A percentile compares a stretch with the other conserved stretches of the same genome.
These are phyloP conservation scores for Manis javanica DNA, from an alignment of 2,797 vertebrate species.

Conservation along the genomic window DNA sequence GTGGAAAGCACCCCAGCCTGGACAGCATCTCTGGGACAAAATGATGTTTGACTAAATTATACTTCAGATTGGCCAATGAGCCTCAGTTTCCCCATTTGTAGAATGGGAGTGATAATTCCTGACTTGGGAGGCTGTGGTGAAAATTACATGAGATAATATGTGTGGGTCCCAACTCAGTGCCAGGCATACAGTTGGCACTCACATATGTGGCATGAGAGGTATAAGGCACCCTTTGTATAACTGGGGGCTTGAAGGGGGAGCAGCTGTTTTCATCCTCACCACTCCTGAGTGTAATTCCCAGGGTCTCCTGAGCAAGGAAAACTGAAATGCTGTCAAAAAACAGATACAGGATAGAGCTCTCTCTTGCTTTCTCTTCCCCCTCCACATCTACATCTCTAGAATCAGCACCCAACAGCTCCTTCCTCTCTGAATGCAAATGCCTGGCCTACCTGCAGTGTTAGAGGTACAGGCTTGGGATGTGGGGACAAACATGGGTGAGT, in stretches of 20 bases:
- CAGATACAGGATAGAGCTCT: not conserved
- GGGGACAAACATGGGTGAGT: not conserved
- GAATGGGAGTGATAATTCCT: not conserved
- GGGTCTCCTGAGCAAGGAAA: not conserved
- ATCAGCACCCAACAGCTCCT: not conserved
- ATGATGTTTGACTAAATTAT: not conserved
- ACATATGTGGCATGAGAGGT: accelerated
- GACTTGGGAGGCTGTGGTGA: accelerated
- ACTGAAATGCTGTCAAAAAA: not conserved
- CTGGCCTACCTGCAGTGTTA: not conserved
- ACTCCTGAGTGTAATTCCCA: not conserved
- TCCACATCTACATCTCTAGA: not conserved
- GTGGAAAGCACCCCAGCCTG: not conserved
- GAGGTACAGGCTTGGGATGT: not conserved
- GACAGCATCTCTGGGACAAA: not conserved
- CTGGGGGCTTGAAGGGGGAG: accelerated
- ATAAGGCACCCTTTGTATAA: not conserved
- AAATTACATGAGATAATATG: not conserved
- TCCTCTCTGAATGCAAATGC: not conserved
- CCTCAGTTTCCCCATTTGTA: not conserved
- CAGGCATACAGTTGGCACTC: too few species aligned
- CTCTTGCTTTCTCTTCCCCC: not conserved
- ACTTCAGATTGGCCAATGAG: not conserved
- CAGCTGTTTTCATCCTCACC: not conserved
- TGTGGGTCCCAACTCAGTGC: too few species aligned